Evolutionary conservation across 2,113 vertebrate genomes (phyloP).

Genomic region (Sardina pilchardus): DNA sequence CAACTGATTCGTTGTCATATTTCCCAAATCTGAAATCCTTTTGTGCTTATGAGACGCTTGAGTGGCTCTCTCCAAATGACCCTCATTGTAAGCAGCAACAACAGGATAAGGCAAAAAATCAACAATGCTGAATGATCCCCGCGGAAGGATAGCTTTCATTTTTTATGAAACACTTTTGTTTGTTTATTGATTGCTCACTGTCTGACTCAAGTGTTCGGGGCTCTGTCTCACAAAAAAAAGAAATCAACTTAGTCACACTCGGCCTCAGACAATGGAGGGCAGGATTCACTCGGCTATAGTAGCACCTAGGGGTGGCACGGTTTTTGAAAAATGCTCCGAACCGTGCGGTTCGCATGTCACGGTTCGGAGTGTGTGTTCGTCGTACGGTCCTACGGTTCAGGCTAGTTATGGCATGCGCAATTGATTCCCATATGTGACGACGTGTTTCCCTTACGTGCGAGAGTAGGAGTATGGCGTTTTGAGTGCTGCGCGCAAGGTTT

Average conservation of each 20-base stretch:
- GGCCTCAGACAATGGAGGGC: conserved; percentile 58
- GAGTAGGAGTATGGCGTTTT: too few species aligned
- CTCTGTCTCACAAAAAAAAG: conserved; percentile 56
- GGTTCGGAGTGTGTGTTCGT: too few species aligned
- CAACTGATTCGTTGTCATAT: not conserved
- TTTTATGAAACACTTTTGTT: conserved; percentile 22
- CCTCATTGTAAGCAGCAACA: conserved; percentile 21
- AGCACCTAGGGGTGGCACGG: too few species aligned
- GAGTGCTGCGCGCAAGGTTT: too few species aligned
- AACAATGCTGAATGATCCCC: conserved; percentile 3
- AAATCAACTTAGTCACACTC: conserved; percentile 66
- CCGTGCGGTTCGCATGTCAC: too few species aligned
- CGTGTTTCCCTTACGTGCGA: too few species aligned
- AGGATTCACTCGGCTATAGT: conserved; percentile 63
- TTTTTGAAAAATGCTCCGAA: too few species aligned
- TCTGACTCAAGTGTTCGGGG: conserved; percentile 54
- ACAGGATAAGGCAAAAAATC: conserved; percentile 16
- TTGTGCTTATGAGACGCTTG: not conserved
- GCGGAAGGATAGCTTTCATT: conserved; percentile 19
- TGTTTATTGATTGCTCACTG: conserved; percentile 56
- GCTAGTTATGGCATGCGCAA: too few species aligned
- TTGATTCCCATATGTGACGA: too few species aligned
- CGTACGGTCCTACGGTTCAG: too few species aligned
- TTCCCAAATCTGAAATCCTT: not conserved
- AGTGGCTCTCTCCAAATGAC: not conserved